Conservation (phyloP, 2,113 vertebrate genomes). For the Fukomys damarensis region DNA sequence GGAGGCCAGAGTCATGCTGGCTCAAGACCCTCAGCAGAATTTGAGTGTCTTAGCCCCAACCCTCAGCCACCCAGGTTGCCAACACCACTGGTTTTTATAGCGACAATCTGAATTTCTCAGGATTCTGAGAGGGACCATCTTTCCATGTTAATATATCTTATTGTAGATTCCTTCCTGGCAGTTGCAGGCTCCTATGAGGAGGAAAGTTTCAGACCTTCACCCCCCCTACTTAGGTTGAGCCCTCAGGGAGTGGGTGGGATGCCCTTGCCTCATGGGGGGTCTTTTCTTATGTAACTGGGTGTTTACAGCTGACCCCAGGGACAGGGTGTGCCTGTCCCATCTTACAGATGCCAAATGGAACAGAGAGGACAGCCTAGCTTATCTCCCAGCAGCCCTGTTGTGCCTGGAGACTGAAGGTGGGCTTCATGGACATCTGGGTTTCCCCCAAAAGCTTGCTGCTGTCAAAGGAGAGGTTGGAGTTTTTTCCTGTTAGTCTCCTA, state of each 20-base stretch:
- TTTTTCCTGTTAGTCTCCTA: not conserved
- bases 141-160: not conserved
- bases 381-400: not conserved
- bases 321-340: not conserved
- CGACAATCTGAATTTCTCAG: not conserved
- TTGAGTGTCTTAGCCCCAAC: not conserved
- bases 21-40: not conserved
- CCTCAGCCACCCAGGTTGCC: not conserved
- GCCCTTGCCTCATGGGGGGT: accelerated
- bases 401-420: not conserved
- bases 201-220: not conserved
- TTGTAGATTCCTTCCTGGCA: not conserved
- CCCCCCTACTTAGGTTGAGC: not conserved
- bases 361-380: not conserved
- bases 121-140: not conserved
- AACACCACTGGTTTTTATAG: not conserved
- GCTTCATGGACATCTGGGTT: not conserved
- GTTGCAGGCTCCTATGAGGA: not conserved
- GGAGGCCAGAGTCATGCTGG: not conserved
- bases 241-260: not conserved
- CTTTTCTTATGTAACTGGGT: not conserved
- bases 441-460: not conserved
- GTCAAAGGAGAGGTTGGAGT: not conserved
- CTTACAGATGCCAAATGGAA: not conserved
- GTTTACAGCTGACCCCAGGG: not conserved